Evolutionary conservation across 2,113 vertebrate genomes (phyloP).

Genomic region (Phrynosoma platyrhinos): DNA sequence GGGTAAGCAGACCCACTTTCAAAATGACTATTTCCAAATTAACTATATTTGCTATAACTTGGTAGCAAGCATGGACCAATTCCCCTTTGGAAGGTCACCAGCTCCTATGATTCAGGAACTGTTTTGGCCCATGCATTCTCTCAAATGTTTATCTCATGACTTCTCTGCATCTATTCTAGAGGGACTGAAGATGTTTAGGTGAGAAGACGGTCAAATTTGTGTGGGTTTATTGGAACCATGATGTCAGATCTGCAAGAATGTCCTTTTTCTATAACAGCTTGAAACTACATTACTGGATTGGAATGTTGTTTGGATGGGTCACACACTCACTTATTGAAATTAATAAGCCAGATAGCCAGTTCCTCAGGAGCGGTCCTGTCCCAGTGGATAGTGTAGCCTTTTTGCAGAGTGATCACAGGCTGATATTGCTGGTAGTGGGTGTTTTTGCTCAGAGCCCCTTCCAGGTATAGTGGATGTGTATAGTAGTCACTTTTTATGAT

Average conservation of each 20-base stretch:
- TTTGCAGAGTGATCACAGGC: constrained; percentile 89
- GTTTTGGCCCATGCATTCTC: constrained; percentile 31
- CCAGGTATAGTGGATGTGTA: constrained; percentile 83
- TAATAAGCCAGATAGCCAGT: constrained; percentile 95
- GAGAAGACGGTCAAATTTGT: constrained; percentile 42
- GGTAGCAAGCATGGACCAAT: background rate
- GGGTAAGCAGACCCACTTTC: constrained; percentile 11
- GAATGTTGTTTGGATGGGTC: constrained; percentile 30
- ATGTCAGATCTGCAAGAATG: constrained; percentile 47
- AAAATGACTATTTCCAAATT: background rate
- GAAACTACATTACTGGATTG: constrained; percentile 20
- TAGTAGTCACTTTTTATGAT: constrained; percentile 93
- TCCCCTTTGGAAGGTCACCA: constrained; percentile 40
- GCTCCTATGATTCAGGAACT: constrained; percentile 26
- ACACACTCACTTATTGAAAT: constrained; percentile 93
- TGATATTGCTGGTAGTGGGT: constrained; percentile 98
- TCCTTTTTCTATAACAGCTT: constrained; percentile 45
- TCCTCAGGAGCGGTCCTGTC: constrained; percentile 90
- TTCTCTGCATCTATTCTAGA: constrained; percentile 29
- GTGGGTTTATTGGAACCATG: constrained; percentile 46
- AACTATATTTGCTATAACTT: constrained; percentile 42
- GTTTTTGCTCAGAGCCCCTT: constrained; percentile 90
- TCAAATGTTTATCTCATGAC: constrained; percentile 36
- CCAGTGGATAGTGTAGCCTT: constrained; percentile 97
- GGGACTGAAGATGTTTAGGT: constrained; percentile 48